Base-by-base conservation (phyloP, 2,888 invertebrate species). In the Lobophora halterata region DNA sequence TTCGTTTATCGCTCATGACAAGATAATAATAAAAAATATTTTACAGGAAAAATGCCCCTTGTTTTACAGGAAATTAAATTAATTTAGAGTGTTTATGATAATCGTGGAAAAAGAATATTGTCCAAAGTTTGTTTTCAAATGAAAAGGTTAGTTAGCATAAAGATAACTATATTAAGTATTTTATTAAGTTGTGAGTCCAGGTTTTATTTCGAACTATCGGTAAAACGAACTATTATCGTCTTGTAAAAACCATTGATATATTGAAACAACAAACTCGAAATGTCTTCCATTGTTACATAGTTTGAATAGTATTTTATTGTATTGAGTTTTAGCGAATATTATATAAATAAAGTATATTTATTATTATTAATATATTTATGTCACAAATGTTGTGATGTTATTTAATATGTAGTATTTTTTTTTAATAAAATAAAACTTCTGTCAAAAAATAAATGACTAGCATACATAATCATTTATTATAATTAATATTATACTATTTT, bases 261-360 rank as follows among this genome's bases (percentile, higher is more conserved):
- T 38, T 24, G 14, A 64, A 70, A 61, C 79, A 70, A 72, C 77
- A 76, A 74, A 75, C 75, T 80, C 74, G 46, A 38, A 60, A 66
- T 55, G 80, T 81, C 80, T 79, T 80, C 80, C 80, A 75, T 61
- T 55, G 39, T 52, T 66, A 61, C n/a, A 70, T 26, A 26, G 2
- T 26, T 40, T n/a, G n/a, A 23, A 7, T 21, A 26, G 7, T 12
- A 24, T 2, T 17, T 18, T 10, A 18, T n/a, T 16, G 9, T 26
- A 9, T 28, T 30, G 13, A 9, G 8, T n/a, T n/a, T 17, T 2
- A n/a, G n/a, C n/a, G n/a, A n/a, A n/a, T n/a, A n/a, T 6, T 16
- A 23, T 31, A 12, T n/a, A 23, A 18, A 29, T 6, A 19, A 19
- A 13, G 12, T 29, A 29, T 24, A 8, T 14, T 16, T 3, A 14